Base-by-base conservation (phyloP, 2,888 invertebrate species). In the Catocala nupta region DNA sequence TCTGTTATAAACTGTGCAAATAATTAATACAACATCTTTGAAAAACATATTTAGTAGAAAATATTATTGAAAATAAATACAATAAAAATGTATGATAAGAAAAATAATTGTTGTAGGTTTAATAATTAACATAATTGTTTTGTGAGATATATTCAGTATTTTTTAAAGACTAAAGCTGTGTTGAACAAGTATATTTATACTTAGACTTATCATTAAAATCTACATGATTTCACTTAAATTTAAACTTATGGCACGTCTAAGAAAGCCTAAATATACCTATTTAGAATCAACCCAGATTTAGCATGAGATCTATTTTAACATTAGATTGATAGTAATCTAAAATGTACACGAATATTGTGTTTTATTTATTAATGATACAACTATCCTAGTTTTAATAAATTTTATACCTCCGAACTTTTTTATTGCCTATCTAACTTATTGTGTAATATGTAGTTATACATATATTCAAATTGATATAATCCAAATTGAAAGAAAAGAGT, bases 1-100 rank as follows among this genome's bases (percentile, higher is more conserved):
- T 84, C 89, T 43, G 75, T 75, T 42, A 78, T 91, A 65, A 81
- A 81, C 59, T 92, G 91, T 82, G 78, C 81, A 66, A 68, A 71
- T 57, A 83, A 67, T 83, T 60, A 64, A 25, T 36, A 36, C 36
- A 1, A 16, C 8, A 7, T 39, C 36, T 39, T 39, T 25, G 9
- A 39, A 39, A 8, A 39, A 39, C 1, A 36, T 36, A 5, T 36
- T 1, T 39, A 39, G 6, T 39, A 39, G 36, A 39, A 39, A 39
- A 39, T 7, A 8, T 8, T 1, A 7, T 8, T 39, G 9, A 39
- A 39, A 9, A 39, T 39, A 39, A 36, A 8, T 39, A 39, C 6
- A 39, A 39, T 39, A 39, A 9, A 39, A 39, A 9, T 39, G 8
- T 43, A 43, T 11, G 1, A 39, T 5, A 6, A 39, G 39, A 39